Base-by-base conservation (phyloP, 2,113 vertebrate species). In the Pavo muticus region DNA sequence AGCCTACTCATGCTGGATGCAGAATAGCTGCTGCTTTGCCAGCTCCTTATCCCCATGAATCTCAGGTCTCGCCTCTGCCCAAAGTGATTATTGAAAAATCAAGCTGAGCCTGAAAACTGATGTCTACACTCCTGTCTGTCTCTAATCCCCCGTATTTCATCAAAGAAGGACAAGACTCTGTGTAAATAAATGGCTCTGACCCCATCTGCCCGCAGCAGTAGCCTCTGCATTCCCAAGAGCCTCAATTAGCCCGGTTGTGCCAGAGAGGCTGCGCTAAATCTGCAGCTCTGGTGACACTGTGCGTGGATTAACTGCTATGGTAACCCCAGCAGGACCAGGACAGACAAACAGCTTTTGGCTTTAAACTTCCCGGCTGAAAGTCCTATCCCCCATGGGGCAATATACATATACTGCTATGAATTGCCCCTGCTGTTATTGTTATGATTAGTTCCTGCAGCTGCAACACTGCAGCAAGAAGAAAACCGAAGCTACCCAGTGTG, bases 31-130 rank as follows among this genome's bases (percentile, higher is more conserved):
- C 35, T 57, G 24, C 71, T 0, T 0, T 7, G 29, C 29, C 29
- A 57, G 35, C 61, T n/a, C 14, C 48, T 11, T 30, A 17, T 61
- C 32, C 56, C 17, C 0, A 0, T 10, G 25, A 11, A 0, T 3
- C 32, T 67, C 76, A 54, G 73, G 44, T 35, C 54, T 45, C 25
- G 9, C 21, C 37, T 59, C 63, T 70, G 63, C 64, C 48, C 12
- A 27, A 47, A 47, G 7, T 15, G 17, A 14, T 44, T 13, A 32
- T 14, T 25, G 60, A 37, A 39, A 84, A 76, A 27, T 39, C 74
- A 61, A 54, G 30, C 50, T 50, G 61, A 78, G 78, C 44, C 48
- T 2, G 0, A 60, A 71, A 88, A 60, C 13, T 18, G 39, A 20
- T 30, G 35, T 32, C 39, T 68, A 32, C 27, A 35, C 37, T 69